A percentile compares a stretch with the other conserved stretches of the same genome.
phyloP scores from a whole-genome alignment of 2,888 invertebrate genomes.

The Epinotia bilunana region DNA sequence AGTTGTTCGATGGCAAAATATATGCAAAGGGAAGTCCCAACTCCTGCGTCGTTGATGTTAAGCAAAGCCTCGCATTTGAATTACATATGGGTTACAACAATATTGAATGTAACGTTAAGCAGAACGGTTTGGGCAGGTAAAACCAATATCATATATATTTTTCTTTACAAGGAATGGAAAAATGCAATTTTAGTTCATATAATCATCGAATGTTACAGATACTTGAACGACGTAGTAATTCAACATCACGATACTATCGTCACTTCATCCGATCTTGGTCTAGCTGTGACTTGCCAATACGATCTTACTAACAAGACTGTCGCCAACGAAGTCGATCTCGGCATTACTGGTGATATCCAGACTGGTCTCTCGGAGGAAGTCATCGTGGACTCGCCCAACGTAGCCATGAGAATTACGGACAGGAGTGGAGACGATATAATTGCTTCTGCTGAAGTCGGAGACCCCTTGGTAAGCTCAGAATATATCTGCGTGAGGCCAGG shows the following conservation, averaged over 20 bases:
- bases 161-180: neutral
- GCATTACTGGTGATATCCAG: slow-evolving; percentile 94
- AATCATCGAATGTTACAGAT: slow-evolving; percentile 67
- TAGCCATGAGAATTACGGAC: slow-evolving; percentile 96
- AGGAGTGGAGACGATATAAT: slow-evolving; percentile 93
- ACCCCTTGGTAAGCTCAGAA: slow-evolving; percentile 86
- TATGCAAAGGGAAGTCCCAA: slow-evolving; percentile 97
- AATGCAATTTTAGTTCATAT: neutral
- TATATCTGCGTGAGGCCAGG: neutral
- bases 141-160: slow-evolving; percentile 47
- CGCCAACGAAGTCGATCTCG: slow-evolving; percentile 95
- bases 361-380: slow-evolving; percentile 95
- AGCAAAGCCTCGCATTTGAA: slow-evolving; percentile 95
- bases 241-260: slow-evolving; percentile 98
- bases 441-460: slow-evolving; percentile 95
- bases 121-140: slow-evolving; percentile 92
- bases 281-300: slow-evolving; percentile 97
- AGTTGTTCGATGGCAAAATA: slow-evolving; percentile 96
- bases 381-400: slow-evolving; percentile 96
- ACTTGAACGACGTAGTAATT: slow-evolving; percentile 96
- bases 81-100: slow-evolving; percentile 96
- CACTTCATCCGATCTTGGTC: slow-evolving; percentile 96
- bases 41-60: slow-evolving; percentile 95
- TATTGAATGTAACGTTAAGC: slow-evolving; percentile 95
- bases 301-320: slow-evolving; percentile 97